Base-by-base conservation (phyloP, 2,797 vertebrate genomes). In the Chiroxiphia lanceolata region DNA sequence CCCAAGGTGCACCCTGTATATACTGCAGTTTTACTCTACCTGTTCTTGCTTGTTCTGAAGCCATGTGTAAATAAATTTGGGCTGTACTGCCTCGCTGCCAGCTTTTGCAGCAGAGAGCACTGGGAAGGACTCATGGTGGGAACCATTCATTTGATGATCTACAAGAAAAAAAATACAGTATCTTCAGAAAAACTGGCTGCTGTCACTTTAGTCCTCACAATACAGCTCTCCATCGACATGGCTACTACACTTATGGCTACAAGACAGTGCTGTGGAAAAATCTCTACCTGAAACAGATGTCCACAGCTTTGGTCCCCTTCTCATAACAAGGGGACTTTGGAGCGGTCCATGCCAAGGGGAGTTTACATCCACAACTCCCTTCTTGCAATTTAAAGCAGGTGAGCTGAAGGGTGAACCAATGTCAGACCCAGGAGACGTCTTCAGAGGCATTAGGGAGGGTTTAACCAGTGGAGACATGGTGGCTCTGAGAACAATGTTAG, bases 271-370 rank as follows among this genome's bases (percentile, higher is more conserved):
- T 77, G 63, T 14, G 38, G n/a, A 61, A 89, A 3, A 87, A 65
- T 13, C 94, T 51, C 93, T 90, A 99, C 99, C 98, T 96, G 98
- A 98, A 87, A 97, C 94, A 2, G 98, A 98, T 2, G 99, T 99
- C 99, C 99, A 99, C 40, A 99, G 98, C 94, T 99, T 99, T 33
- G 98, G 99, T 6, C 95, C 98, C 95, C 99, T 98, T 96, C 98
- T 98, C 84, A 96, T 96, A 54, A 99, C 15, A 20, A 98, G 98
- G 27, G 99, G 98, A 95, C 98, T 99, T 77, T 98, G 99, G 19
- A 98, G 95, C 3, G 98, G 96, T 57, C 98, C 98, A 22, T 97
- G 97, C 98, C 98, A 98, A 40, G 98, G 98, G 9, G 98, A 99
- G 45, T 89, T 97, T 9, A 97, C 97, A 45, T 99, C 98, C 86